Base-by-base conservation (phyloP, 2,888 invertebrate genomes). In the Hedya salicella region DNA sequence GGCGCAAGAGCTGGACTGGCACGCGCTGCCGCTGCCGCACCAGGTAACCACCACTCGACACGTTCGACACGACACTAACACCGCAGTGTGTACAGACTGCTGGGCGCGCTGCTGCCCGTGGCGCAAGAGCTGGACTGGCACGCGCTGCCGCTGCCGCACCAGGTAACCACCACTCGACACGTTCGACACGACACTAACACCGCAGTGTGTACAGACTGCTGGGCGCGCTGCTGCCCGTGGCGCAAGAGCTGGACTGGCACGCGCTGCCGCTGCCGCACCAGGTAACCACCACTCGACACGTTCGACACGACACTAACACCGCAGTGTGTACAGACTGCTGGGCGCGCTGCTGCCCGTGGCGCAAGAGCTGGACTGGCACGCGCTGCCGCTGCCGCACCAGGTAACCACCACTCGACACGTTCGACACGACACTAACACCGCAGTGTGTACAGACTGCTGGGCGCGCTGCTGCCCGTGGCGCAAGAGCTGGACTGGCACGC, bases 81-180 rank as follows among this genome's bases (percentile, higher is more conserved):
- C n/a, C n/a, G n/a, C n/a, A n/a, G n/a, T n/a, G n/a, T n/a, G n/a
- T n/a, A n/a, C n/a, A n/a, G n/a, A n/a, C n/a, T 44, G 42, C 1
- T 64, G 17, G 14, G 30, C 17, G 65, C 52, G 1, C 6, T 16
- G 32, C 50, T 70, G 52, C 52, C 68, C 3, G 46, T 25, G 0
- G 44, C 68, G 62, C 68, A 56, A 66, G 69, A 25, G 30, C 67
- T 54, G 62, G 56, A 50, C 30, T 67, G 50, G 57, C 54, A 40
- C 46, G 40, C 59, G 60, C 54, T 69, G 48, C 52, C 57, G 13
- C 32, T 13, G 17, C 54, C 62, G 30, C 60, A 63, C 21, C 16
- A 48, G 42, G 32, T 57, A 46, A n/a, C 16, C 6, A 0, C 14
- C 8, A 6, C n/a, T n/a, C n/a, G n/a, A n/a, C n/a, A 8, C 25